Evolutionary conservation across 2,888 invertebrate genomes (phyloP).

Genomic region (Macrophya alboannulata): DNA sequence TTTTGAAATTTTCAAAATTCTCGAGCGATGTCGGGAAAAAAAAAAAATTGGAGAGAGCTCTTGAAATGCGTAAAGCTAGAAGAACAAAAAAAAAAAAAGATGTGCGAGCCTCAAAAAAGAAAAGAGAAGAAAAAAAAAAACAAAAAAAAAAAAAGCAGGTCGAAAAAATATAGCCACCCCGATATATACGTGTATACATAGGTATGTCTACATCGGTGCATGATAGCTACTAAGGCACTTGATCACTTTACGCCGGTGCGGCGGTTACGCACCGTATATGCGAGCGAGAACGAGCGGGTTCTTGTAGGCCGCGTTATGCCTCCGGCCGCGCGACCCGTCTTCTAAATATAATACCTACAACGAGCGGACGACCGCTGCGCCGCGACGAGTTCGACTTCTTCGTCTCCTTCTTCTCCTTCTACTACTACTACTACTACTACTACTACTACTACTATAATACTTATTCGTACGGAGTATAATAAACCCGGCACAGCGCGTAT

Average conservation of each 20-base stretch:
- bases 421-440: not conserved
- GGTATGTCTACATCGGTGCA: not conserved
- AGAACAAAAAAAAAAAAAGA: too few relatives aligned
- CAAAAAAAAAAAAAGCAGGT: not conserved
- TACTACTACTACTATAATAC: not conserved
- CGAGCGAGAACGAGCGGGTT: constrained; percentile 30
- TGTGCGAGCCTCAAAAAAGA: too few relatives aligned
- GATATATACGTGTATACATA: too few relatives aligned
- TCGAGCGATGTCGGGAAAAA: too few relatives aligned
- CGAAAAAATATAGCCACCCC: not conserved
- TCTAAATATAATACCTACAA: constrained; percentile 49
- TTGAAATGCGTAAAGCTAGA: too few relatives aligned
- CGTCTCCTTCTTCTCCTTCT: constrained; percentile 28
- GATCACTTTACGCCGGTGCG: constrained; percentile 8
- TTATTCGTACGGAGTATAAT: not conserved
- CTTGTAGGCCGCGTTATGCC: constrained; percentile 28
- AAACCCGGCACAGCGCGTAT: not conserved
- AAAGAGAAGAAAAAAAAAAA: too few relatives aligned
- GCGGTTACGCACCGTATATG: not conserved
- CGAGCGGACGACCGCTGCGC: constrained; percentile 12
- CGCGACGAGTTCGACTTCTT: constrained; percentile 28
- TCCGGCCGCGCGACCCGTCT: not conserved
- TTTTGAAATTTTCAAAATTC: too few relatives aligned
- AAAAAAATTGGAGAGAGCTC: too few relatives aligned
- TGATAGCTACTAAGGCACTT: constrained; percentile 23